Conservation (phyloP, 1,140 invertebrate genomes). For the Euwallacea similis region DNA sequence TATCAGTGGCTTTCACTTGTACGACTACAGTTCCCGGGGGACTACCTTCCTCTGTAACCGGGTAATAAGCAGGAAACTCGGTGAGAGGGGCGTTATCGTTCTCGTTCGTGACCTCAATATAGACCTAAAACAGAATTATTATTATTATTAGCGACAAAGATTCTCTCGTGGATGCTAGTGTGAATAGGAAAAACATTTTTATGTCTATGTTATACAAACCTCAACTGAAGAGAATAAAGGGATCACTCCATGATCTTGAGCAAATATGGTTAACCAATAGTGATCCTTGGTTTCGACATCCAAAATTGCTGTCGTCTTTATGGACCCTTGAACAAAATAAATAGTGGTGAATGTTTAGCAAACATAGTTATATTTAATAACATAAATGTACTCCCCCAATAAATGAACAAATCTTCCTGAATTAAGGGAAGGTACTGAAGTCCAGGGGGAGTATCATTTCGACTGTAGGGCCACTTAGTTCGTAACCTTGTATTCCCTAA, state of each 20-base stretch:
- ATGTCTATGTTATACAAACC: constrained; percentile 56
- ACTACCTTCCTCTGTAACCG: constrained; percentile 81
- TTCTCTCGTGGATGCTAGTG: no score
- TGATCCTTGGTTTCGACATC: constrained; percentile 84
- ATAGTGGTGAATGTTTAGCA: no score
- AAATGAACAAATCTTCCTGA: no score
- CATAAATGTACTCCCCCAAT: no score
- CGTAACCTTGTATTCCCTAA: no score
- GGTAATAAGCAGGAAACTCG: constrained; percentile 81
- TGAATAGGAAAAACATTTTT: no score
- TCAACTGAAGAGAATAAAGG: constrained; percentile 80
- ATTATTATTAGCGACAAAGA: not conserved
- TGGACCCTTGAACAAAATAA: constrained; percentile 70
- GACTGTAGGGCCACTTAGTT: no score
- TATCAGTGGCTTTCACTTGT: constrained; percentile 77
- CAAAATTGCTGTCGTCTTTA: constrained; percentile 78
- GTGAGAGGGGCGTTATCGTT: constrained; percentile 94
- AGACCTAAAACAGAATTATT: constrained; percentile 66
- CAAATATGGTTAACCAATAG: constrained; percentile 94
- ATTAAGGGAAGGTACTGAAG: no score
- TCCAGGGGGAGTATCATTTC: no score
- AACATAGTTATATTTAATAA: no score
- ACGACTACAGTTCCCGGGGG: constrained; percentile 72
- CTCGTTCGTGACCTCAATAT: constrained; percentile 83
- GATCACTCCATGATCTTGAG: constrained; percentile 86